Base-by-base conservation (phyloP, 2,888 invertebrate genomes). In the Resseliella maxima region DNA sequence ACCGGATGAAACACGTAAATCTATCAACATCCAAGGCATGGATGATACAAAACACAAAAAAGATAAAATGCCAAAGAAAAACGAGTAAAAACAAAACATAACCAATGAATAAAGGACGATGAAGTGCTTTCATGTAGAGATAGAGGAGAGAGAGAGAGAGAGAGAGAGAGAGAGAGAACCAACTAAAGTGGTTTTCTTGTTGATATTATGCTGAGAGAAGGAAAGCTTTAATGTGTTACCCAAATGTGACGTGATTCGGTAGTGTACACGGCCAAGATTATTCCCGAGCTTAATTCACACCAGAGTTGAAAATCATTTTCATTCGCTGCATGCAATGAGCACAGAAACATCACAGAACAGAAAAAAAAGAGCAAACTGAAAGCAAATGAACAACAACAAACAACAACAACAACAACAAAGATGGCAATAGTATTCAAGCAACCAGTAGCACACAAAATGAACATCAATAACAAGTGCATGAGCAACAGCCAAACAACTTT, bases 1-100 rank as follows among this genome's bases (percentile, higher is more conserved):
- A 31, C 35, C 12, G 31, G 35, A 35, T 72, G 35, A 72, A 72
- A 72, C 72, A 72, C 72, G 72, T 72, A 72, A 72, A 72, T 72
- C 72, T 1, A 72, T 72, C 72, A 72, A 72, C 72, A 72, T 27
- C 15, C 0, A 35, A 12, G 5, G 6, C 24, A 59, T 59, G 59
- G 24, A 24, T 72, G 72, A 35, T 72, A 15, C 18, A 35, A 35
- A 12, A 72, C n/a, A n/a, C n/a, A n/a, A n/a, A n/a, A n/a, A n/a
- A n/a, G n/a, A n/a, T n/a, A n/a, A n/a, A n/a, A n/a, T n/a, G n/a
- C n/a, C n/a, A n/a, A n/a, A n/a, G n/a, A n/a, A n/a, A n/a, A n/a
- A n/a, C n/a, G n/a, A n/a, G n/a, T n/a, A n/a, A n/a, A n/a, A n/a
- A n/a, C n/a, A n/a, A n/a, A n/a, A n/a, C n/a, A 72, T 72, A 72